These are phyloP conservation scores for Venusia cambrica DNA, from an alignment of 2,888 invertebrate species.

Conservation along the genomic window DNA sequence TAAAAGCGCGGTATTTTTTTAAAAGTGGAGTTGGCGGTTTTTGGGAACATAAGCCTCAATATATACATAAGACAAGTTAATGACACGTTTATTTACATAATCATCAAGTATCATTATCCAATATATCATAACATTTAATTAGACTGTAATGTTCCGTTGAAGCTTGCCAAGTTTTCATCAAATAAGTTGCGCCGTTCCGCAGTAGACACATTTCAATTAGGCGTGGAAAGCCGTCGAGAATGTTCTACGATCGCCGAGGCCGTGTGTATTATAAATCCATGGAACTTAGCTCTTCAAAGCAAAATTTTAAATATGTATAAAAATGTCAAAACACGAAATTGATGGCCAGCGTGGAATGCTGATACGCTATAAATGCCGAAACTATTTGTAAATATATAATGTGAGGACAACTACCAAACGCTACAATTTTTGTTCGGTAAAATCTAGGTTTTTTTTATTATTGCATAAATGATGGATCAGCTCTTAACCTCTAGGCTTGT, in stretches of 20 bases:
- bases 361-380: slow-evolving; percentile 57
- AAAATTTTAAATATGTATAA: slow-evolving; percentile 77
- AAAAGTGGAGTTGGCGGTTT: too few species aligned
- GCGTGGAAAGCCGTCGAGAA: slow-evolving; percentile 13
- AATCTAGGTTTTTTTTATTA: too few species aligned
- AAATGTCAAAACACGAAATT: slow-evolving; percentile 73
- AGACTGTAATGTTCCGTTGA: neutral
- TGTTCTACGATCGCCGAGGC: neutral
- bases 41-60: too few species aligned
- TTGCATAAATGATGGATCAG: too few species aligned
- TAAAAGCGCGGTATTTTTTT: too few species aligned
- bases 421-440: too few species aligned
- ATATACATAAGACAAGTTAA: too few species aligned
- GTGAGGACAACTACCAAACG: slow-evolving; percentile 48
- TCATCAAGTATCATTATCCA: too few species aligned
- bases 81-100: too few species aligned
- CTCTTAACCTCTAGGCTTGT: too few species aligned
- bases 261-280: slow-evolving; percentile 57
- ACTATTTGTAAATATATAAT: slow-evolving; percentile 72
- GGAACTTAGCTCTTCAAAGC: slow-evolving; percentile 63
- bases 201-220: slow-evolving; percentile 13
- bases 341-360: slow-evolving; percentile 61
- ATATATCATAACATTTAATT: slow-evolving; percentile 7
- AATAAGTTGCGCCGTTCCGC: slow-evolving; percentile 10
- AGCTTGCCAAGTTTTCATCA: slow-evolving; percentile 21